These are phyloP conservation scores for Mobula birostris DNA, from an alignment of 2,113 vertebrate genomes.

Conservation along the genomic window DNA sequence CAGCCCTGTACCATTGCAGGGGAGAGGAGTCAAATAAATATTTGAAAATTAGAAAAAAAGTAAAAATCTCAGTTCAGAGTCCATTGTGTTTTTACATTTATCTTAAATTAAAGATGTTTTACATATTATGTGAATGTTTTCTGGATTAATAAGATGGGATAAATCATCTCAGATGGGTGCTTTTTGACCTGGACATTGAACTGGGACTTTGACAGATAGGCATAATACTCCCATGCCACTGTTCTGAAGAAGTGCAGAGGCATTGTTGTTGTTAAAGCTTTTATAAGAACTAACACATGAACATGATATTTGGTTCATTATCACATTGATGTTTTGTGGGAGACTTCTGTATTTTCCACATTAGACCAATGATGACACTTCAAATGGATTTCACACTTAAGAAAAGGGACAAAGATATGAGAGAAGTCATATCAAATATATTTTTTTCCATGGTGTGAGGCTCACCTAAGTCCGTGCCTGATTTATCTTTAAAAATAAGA, in stretches of 20 bases:
- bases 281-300: neutral
- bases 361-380: neutral
- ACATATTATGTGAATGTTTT: neutral
- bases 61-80: neutral
- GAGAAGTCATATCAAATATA: neutral
- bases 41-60: neutral
- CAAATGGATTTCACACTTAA: neutral
- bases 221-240: neutral
- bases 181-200: neutral
- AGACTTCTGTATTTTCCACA: neutral
- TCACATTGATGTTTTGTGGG: neutral
- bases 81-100: neutral
- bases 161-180: too few species aligned
- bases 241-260: neutral
- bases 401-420: neutral
- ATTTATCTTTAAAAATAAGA: neutral
- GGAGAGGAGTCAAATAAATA: neutral
- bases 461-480: neutral
- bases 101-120: neutral
- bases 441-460: neutral
- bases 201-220: neutral
- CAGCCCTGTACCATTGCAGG: neutral
- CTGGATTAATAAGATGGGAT: neutral
- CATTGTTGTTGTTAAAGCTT: neutral
- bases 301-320: neutral